Base-by-base conservation (phyloP, 2,113 vertebrate genomes). In the Onychostruthus taczanowskii region DNA sequence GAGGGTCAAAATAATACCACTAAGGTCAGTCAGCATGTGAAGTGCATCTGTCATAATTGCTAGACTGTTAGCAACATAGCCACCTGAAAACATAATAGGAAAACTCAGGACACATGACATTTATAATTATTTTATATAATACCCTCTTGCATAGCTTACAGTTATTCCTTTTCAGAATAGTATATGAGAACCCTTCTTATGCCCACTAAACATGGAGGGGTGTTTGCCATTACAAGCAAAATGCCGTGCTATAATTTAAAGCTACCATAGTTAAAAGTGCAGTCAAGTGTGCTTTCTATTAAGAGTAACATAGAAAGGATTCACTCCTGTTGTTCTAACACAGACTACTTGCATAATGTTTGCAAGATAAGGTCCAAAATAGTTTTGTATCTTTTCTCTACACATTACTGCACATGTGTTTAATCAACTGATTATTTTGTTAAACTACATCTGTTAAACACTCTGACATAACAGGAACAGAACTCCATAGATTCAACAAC, bases 21-120 rank as follows among this genome's bases (percentile, higher is more conserved):
- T 98, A 81, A 99, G 98, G 88, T 99, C 99, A 26, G 99, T 98
- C 66, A 99, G 95, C 98, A 99, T 99, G 96, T 99, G 99, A 94
- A 99, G 98, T 4, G 99, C 99, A 88, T 99, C 99, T 11, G 99
- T 99, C 99, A 99, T 99, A 80, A 99, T 98, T 80, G 99, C 99
- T 79, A 99, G 96, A 95, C 99, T 99, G 97, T 99, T 99, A 66
- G 99, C 99, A 74, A 99, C 72, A 88, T 99, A 99, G 85, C 99
- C 99, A 97, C 99, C 99, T 98, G 95, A 50, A 94, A 96, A 90
- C n/a, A 89, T 75, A 96, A 80, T 26, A 83, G 77, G 39, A 82
- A 81, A 89, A 91, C 47, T 93, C 84, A 97, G 87, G 63, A 82
- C 8, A 5, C 20, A 13, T 6, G 9, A 43, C 23, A 46, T 63